These are phyloP conservation scores for Melanotaenia duboulayi DNA, from an alignment of 2,113 vertebrate genomes.

Conservation along the genomic window DNA sequence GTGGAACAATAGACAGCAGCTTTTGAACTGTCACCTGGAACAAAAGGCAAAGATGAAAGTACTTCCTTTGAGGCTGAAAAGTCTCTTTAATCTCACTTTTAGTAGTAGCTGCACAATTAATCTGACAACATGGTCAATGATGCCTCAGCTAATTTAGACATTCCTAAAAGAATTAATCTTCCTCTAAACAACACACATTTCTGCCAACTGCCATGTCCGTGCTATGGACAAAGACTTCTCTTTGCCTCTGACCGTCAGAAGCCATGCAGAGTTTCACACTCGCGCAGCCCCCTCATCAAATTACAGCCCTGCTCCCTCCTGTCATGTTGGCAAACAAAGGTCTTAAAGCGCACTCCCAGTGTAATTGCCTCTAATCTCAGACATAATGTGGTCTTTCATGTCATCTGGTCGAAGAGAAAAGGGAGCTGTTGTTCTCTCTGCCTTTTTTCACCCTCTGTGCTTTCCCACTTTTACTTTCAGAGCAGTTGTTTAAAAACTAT, in stretches of 20 bases:
- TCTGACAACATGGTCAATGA: background rate
- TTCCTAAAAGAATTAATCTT: constrained; percentile 29
- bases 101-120: constrained; percentile 16
- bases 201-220: constrained; percentile 29
- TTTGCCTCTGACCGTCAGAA: constrained; percentile 53
- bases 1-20: constrained; percentile 62
- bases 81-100: constrained; percentile 34
- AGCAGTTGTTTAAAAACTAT: constrained; percentile 10
- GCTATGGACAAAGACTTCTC: constrained; percentile 56
- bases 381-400: constrained; percentile 82
- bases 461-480: constrained; percentile 65
- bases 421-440: constrained; percentile 72
- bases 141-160: constrained; percentile 21
- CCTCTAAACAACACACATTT: constrained; percentile 35
- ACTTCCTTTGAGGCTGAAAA: constrained; percentile 33
- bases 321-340: constrained; percentile 86
- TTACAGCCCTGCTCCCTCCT: constrained; percentile 81
- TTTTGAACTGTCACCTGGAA: constrained; percentile 61
- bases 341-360: constrained; percentile 80
- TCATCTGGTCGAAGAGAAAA: constrained; percentile 65
- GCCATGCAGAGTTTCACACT: constrained; percentile 70
- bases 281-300: constrained; percentile 75
- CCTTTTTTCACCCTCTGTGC: constrained; percentile 16
- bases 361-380: constrained; percentile 83
- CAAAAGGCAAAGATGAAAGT: constrained; percentile 64